Percentiles rank a stretch among this genome's conserved stretches.
phyloP scores from a whole-genome alignment of 1,140 invertebrate genomes.

The Lithobius niger region DNA sequence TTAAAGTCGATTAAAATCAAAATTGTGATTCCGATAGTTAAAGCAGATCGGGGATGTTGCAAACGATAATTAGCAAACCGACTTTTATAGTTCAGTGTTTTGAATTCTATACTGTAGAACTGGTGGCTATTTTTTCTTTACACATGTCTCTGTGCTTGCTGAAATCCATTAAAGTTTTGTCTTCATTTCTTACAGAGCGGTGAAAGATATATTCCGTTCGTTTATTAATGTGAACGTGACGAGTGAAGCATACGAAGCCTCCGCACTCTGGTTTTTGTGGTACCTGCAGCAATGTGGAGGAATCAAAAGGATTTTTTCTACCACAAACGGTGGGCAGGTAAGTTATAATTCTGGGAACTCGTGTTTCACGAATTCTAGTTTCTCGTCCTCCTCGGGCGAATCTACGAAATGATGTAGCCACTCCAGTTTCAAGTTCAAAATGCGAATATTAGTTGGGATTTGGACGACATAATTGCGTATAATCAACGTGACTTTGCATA shows the following conservation, averaged over 20 bases:
- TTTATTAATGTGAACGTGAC: constrained; percentile 23
- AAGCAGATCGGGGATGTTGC: too few relatives aligned
- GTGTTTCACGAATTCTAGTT: too few relatives aligned
- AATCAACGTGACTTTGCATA: too few relatives aligned
- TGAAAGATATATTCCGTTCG: neutral
- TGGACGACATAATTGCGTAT: constrained; percentile 24
- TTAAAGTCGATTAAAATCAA: too few relatives aligned
- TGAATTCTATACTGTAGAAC: too few relatives aligned
- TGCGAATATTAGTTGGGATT: constrained; percentile 27
- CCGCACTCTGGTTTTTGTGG: constrained; percentile 32
- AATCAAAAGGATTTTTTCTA: constrained; percentile 25
- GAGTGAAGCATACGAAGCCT: constrained; percentile 28
- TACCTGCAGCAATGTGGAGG: constrained; percentile 30
- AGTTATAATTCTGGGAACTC: neutral
- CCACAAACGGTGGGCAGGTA: constrained; percentile 25
- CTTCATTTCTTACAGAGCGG: constrained; percentile 7
- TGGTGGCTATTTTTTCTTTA: too few relatives aligned
- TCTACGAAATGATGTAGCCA: constrained; percentile 30
- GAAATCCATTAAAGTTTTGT: too few relatives aligned
- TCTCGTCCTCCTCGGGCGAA: neutral
- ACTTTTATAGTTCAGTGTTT: too few relatives aligned
- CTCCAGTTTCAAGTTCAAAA: constrained; percentile 30
- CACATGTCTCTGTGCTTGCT: too few relatives aligned
- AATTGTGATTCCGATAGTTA: too few relatives aligned
- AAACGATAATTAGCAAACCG: too few relatives aligned